A percentile compares a stretch with the other conserved stretches of the same genome.
Conservation (phyloP, 2,113 vertebrate genomes). For the Fukomys damarensis region DNA sequence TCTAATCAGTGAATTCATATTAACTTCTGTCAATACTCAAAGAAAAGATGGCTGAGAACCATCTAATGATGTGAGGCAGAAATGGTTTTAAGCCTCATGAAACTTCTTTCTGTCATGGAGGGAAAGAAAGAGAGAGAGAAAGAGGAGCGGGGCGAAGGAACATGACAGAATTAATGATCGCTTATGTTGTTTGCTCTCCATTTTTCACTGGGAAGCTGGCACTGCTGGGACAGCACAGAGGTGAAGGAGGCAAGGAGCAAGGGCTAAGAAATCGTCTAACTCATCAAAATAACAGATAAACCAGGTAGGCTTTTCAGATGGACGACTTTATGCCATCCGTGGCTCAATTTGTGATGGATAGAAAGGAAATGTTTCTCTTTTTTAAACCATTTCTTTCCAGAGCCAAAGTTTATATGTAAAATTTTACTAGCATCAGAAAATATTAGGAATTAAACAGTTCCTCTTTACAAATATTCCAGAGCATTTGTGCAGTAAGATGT, state of each 20-base stretch:
- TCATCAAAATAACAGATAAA: not conserved
- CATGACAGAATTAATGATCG: not conserved
- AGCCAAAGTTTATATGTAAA: not conserved
- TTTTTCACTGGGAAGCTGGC: conserved; percentile 13
- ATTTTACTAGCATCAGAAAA: conserved; percentile 4
- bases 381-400: not conserved
- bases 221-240: not conserved
- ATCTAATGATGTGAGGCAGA: not conserved
- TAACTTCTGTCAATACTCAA: not conserved
- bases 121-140: not conserved
- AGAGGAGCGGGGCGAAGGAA: not conserved
- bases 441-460: not conserved
- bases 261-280: not conserved
- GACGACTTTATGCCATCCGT: not conserved
- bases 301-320: not conserved
- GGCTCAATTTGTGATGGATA: not conserved
- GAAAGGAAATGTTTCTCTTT: not conserved
- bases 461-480: not conserved
- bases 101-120: conserved; percentile 10
- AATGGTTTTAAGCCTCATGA: not conserved
- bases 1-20: not conserved
- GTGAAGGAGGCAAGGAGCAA: not conserved
- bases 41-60: not conserved
- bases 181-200: not conserved
- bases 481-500: not conserved